Conservation (phyloP, 2,797 vertebrate genomes). For the Botia kubotai region DNA sequence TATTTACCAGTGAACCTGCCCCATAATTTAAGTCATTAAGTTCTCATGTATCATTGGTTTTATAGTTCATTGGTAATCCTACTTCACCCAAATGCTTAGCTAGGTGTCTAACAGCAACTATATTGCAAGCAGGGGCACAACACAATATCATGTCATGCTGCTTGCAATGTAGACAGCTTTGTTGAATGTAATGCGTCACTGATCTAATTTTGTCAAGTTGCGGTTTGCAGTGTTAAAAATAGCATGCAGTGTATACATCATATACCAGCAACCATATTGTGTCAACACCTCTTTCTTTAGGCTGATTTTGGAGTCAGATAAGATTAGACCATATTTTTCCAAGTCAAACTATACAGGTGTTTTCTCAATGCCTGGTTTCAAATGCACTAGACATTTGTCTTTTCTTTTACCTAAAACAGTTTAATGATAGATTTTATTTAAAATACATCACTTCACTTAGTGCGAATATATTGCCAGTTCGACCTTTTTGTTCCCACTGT, state of each 20-base stretch:
- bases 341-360: too few relatives aligned
- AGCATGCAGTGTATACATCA: neutral
- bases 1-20: neutral
- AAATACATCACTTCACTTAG: too few relatives aligned
- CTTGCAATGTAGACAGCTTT: slow-evolving; percentile 2
- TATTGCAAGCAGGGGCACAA: neutral
- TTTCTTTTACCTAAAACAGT: too few relatives aligned
- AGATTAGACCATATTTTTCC: too few relatives aligned
- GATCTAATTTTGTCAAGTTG: neutral
- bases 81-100: neutral
- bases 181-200: neutral
- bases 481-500: neutral
- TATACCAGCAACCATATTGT: neutral
- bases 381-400: too few relatives aligned
- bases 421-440: too few relatives aligned
- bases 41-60: neutral
- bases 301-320: neutral
- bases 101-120: neutral
- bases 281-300: neutral
- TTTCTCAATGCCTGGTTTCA: too few relatives aligned
- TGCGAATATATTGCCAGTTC: too few relatives aligned
- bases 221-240: neutral
- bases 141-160: neutral
- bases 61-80: neutral
- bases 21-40: neutral